Conservation (phyloP, 2,113 vertebrate species). For the Rana temporaria region DNA sequence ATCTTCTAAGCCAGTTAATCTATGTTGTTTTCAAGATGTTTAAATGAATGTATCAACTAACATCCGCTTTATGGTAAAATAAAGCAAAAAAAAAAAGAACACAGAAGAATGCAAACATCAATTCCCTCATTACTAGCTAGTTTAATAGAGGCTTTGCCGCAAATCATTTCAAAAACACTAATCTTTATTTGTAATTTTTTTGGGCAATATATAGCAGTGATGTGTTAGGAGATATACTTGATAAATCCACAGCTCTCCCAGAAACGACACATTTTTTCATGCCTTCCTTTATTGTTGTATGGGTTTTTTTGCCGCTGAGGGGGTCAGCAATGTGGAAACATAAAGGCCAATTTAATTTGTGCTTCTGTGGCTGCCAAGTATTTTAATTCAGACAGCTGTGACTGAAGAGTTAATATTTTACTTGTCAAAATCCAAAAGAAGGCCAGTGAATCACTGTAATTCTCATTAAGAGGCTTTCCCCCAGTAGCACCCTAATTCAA, state of each 20-base stretch:
- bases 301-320: conserved; percentile 89
- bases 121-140: conserved; percentile 69
- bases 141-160: conserved; percentile 63
- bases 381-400: conserved; percentile 99
- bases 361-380: conserved; percentile 99
- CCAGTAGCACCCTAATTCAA: conserved; percentile 99
- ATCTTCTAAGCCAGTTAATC: conserved; percentile 60
- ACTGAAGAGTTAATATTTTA: conserved; percentile 99
- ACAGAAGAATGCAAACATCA: conserved; percentile 68
- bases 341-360: conserved; percentile 99
- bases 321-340: conserved; percentile 99
- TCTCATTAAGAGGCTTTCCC: conserved; percentile 99
- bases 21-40: conserved; percentile 60
- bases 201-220: conserved; percentile 58
- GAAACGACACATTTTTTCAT: conserved; percentile 76
- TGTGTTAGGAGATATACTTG: conserved; percentile 70
- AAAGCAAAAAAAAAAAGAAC: conserved; percentile 69
- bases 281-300: conserved; percentile 79
- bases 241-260: conserved; percentile 76
- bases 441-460: conserved; percentile 99
- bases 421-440: conserved; percentile 98
- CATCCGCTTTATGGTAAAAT: conserved; percentile 81
- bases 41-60: conserved; percentile 59
- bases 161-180: conserved; percentile 68
- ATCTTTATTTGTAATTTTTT: conserved; percentile 62